A percentile compares a stretch with the other conserved stretches of the same genome.
Conservation (phyloP, 2,113 vertebrate species). For the Nanorana parkeri region DNA sequence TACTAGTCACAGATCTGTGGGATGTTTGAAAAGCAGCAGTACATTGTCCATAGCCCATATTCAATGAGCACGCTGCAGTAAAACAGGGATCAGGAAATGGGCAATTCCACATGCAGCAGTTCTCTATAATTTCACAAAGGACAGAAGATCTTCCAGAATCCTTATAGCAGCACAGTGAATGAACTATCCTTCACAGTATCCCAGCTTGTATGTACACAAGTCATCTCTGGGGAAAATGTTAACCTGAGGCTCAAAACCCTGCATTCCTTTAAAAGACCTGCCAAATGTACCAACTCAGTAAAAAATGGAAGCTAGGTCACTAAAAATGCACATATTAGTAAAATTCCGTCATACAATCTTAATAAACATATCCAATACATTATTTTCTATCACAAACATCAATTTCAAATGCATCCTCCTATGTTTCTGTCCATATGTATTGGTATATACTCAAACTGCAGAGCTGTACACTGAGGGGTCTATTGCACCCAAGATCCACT, state of each 20-base stretch:
- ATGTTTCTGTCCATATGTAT: no score
- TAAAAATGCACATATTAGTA: no score
- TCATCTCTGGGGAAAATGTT: background rate
- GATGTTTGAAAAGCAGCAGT: constrained; percentile 19
- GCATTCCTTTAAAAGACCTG: background rate
- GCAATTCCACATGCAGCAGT: background rate
- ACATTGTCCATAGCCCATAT: constrained; percentile 10
- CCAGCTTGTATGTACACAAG: background rate
- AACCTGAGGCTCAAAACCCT: background rate
- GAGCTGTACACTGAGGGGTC: no score
- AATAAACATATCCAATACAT: no score
- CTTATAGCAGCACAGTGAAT: background rate
- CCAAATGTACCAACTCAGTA: no score
- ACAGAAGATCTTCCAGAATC: background rate
- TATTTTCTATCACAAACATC: no score
- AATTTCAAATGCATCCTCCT: no score
- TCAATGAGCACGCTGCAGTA: constrained; percentile 38
- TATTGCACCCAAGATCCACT: no score
- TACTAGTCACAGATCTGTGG: constrained; percentile 26
- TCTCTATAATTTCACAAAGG: background rate
- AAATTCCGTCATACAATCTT: no score
- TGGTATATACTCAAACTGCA: no score
- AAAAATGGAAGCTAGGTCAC: no score
- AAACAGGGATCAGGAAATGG: background rate
- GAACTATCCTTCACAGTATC: constrained; percentile 9